Conservation (phyloP, 2,888 invertebrate genomes). For the Germaria angustata region DNA sequence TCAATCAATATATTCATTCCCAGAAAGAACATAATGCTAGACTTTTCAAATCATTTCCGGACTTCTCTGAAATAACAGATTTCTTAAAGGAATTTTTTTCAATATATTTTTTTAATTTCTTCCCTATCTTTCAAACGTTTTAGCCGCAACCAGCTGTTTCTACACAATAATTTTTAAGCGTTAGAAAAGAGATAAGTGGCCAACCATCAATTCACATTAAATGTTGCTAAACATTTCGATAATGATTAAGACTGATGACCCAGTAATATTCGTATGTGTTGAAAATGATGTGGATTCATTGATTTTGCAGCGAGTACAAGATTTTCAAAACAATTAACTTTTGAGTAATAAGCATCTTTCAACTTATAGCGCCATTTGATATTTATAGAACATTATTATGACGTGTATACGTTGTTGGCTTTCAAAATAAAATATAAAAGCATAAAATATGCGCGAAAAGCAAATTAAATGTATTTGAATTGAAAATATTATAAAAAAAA, state of each 20-base stretch:
- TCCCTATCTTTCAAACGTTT: no score
- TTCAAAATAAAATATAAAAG: background rate
- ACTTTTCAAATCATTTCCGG: no score
- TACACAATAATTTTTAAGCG: background rate
- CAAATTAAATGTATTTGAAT: no score
- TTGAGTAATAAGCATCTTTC: background rate
- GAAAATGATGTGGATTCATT: background rate
- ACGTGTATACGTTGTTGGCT: background rate
- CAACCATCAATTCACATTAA: background rate
- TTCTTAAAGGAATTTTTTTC: no score
- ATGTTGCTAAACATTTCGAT: conserved; percentile 44
- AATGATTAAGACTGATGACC: background rate
- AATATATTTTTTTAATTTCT: no score
- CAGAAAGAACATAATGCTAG: no score
- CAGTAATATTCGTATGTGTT: conserved; percentile 2
- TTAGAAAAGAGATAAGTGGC: background rate
- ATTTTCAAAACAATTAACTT: background rate
- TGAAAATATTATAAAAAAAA: no score
- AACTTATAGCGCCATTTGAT: background rate
- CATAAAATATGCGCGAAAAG: background rate
- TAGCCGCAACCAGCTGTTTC: background rate
- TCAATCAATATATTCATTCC: no score
- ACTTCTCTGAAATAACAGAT: no score
- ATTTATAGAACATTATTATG: conserved; percentile 1
- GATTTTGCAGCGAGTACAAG: background rate